Conservation (phyloP, 1,140 invertebrate genomes). For the Eufriesea mexicana region DNA sequence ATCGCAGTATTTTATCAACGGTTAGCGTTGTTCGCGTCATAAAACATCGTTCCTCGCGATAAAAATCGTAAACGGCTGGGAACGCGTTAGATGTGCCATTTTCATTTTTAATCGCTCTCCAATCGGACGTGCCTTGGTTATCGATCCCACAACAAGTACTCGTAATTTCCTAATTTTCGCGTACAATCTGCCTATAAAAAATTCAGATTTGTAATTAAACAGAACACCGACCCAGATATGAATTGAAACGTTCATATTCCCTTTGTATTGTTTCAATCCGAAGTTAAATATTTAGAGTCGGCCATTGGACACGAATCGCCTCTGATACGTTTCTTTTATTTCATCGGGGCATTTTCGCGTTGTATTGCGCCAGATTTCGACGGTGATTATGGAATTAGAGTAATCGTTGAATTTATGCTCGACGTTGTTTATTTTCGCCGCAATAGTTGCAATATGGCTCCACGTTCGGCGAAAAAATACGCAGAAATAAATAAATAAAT, state of each 20-base stretch:
- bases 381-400: not conserved
- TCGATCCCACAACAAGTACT: slow-evolving; percentile 6
- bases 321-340: not conserved
- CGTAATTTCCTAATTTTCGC: not conserved
- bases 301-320: not conserved
- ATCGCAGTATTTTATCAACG: not conserved
- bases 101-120: not conserved
- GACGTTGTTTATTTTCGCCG: not conserved
- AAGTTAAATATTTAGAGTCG: not conserved
- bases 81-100: not conserved
- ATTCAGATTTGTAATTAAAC: slow-evolving; percentile 3
- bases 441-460: too few relatives aligned
- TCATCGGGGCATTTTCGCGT: too few relatives aligned
- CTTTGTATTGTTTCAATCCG: not conserved
- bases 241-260: not conserved
- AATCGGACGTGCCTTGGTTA: not conserved
- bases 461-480: not conserved
- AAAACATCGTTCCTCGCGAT: not conserved
- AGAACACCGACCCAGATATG: not conserved
- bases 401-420: not conserved
- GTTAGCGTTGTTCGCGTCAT: not conserved
- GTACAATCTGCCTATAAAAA: not conserved
- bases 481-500: not conserved
- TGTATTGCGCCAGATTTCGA: not conserved
- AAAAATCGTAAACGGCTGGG: not conserved